These are phyloP conservation scores for Heliconius hortense DNA, from an alignment of 2,888 invertebrate species.

Conservation along the genomic window DNA sequence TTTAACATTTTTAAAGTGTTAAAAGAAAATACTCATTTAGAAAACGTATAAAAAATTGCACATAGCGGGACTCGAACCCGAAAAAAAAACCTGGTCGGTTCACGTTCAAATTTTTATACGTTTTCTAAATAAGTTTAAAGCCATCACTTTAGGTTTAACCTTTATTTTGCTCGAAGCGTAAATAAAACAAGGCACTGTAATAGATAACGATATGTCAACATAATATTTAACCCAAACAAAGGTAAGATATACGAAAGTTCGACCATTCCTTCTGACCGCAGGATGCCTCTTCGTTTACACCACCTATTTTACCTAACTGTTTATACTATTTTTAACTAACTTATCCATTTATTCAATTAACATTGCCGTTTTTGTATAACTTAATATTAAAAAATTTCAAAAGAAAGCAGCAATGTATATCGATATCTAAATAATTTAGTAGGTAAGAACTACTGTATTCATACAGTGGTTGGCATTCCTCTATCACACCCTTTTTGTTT, in stretches of 20 bases:
- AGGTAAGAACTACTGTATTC: constrained; percentile 2
- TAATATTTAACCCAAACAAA: constrained; percentile 37
- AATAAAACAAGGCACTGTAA: constrained; percentile 25
- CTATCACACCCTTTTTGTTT: constrained; percentile 40
- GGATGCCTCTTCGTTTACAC: constrained; percentile 50
- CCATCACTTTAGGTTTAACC: not conserved
- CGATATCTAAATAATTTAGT: not conserved
- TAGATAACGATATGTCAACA: constrained; percentile 38
- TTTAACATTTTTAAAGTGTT: no score
- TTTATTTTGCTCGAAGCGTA: not conserved
- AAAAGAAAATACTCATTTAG: no score
- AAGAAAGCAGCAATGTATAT: constrained; percentile 11
- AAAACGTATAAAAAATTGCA: no score
- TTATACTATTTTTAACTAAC: constrained; percentile 16
- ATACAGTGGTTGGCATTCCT: constrained; percentile 28
- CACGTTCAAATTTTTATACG: no score
- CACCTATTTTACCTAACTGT: constrained; percentile 33
- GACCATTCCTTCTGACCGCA: constrained; percentile 53
- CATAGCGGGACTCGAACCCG: no score
- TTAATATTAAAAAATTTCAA: not conserved
- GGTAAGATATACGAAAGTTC: constrained; percentile 46
- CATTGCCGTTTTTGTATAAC: constrained; percentile 17
- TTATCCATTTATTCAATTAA: not conserved
- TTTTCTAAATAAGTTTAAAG: not conserved
- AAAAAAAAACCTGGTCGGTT: no score